Base-by-base conservation (phyloP, 2,797 vertebrate species). In the Pygocentrus nattereri region DNA sequence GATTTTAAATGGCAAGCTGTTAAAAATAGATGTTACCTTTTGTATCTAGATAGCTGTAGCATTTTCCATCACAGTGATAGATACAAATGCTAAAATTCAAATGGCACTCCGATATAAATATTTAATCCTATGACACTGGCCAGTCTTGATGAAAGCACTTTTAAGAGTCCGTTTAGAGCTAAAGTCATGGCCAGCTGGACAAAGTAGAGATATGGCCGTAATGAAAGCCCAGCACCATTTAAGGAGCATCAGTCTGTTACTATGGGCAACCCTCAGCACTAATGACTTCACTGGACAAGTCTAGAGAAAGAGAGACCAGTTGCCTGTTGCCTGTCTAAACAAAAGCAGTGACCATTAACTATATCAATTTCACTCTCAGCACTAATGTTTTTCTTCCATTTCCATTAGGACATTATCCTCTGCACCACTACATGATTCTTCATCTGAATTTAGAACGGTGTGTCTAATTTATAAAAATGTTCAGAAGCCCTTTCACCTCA, bases 141-240 rank as follows among this genome's bases (percentile, higher is more conserved):
- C 78, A 64, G 44, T 56, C 76, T 54, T 71, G 84, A 87, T 56
- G 72, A 79, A 85, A 79, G 11, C 67, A 69, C 47, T 79, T 78
- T 59, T 71, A 61, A 78, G 52, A 30, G 44, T 74, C 30, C 16
- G 34, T 75, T 75, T 23, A 54, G 73, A 77, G 54, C 72, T 65
- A 76, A 25, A 69, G 8, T 44, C 71, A 62, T 19, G 75, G 75
- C 81, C 78, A 27, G 86, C 84, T 86, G 87, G 69, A 87, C 81
- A 89, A 4, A 85, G 85, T 88, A 84, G 34, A 85, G 84, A 88
- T 84, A 76, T 49, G 41, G 15, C 31, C 74, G 64, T 54, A 4
- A 18, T 50, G 8, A 41, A 56, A 81, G 71, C 50, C 54, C 12
- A 19, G 15, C 19, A 56, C 76, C 65, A 81, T 87, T 61, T 86